These are phyloP conservation scores for Rattus rattus DNA, from an alignment of 2,113 vertebrate species.

Conservation along the genomic window DNA sequence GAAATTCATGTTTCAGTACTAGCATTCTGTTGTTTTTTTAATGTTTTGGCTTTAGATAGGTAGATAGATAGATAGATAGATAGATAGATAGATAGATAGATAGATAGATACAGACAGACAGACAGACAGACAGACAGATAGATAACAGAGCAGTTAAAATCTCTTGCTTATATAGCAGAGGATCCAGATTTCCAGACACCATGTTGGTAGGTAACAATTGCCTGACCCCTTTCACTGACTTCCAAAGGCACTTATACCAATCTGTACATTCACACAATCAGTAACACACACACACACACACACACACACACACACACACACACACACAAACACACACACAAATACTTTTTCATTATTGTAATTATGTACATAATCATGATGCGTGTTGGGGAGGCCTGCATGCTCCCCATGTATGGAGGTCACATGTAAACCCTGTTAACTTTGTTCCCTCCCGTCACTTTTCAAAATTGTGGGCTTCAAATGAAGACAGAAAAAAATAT, in stretches of 20 bases:
- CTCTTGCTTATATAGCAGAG: neutral
- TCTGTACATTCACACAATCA: neutral
- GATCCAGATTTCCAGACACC: neutral
- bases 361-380: neutral
- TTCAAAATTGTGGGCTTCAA: neutral
- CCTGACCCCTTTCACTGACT: neutral
- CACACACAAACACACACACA: neutral
- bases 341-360: neutral
- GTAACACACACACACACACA: neutral
- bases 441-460: too few species aligned
- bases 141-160: neutral
- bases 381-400: too few species aligned
- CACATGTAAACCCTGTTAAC: neutral
- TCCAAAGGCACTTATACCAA: too few species aligned
- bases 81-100: neutral
- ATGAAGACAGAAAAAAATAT: neutral
- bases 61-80: neutral
- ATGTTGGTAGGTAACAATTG: neutral
- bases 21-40: neutral
- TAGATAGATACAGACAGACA: neutral
- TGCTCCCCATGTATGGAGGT: neutral
- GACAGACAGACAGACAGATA: neutral
- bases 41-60: neutral
- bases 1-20: neutral
- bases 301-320: neutral